Conservation (phyloP, 2,113 vertebrate genomes). For the Maccullochella peelii region DNA sequence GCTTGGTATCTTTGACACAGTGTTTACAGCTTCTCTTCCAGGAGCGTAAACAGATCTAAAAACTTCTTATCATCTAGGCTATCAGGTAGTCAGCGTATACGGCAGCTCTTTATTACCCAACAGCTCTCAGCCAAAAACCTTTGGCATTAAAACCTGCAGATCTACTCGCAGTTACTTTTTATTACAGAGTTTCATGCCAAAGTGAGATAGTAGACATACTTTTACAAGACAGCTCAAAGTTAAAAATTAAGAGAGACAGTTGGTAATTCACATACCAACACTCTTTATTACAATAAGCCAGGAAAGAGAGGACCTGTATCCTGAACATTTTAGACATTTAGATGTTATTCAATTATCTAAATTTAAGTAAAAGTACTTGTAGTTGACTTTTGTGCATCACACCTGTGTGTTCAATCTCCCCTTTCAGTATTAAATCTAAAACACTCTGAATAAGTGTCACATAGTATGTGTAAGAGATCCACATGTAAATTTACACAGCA, state of each 20-base stretch:
- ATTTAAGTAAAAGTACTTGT: background rate
- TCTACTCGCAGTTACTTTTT: background rate
- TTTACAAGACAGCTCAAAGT: constrained; percentile 23
- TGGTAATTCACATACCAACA: background rate
- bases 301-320: background rate
- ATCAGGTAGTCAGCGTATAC: background rate
- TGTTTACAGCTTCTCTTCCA: constrained; percentile 13
- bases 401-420: background rate
- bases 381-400: background rate
- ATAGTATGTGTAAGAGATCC: background rate
- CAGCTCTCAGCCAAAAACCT: background rate
- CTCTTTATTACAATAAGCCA: background rate
- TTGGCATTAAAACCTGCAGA: constrained; percentile 3
- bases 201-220: background rate
- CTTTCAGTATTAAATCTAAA: background rate
- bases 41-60: constrained; percentile 6
- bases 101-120: background rate
- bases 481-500: constrained; percentile 14
- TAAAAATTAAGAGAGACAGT: background rate
- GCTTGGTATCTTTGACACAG: background rate
- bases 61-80: constrained; percentile 9
- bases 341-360: background rate
- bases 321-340: background rate
- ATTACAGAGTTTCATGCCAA: background rate
- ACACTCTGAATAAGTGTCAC: background rate